These are phyloP conservation scores for Catostomus latipinnis DNA, from an alignment of 2,797 vertebrate genomes.

Conservation along the genomic window DNA sequence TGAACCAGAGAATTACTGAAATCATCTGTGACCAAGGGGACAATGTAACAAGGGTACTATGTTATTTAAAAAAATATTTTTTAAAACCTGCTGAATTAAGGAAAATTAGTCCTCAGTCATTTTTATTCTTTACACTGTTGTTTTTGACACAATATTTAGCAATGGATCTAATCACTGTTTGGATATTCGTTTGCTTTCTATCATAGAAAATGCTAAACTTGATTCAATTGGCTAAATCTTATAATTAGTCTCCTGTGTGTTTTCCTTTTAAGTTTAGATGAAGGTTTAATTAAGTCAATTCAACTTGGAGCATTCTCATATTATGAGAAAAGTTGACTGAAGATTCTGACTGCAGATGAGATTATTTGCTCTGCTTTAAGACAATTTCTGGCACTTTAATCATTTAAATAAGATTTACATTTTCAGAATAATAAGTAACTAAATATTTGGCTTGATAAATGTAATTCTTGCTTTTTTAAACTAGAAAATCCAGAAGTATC, in stretches of 20 bases:
- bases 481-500: neutral
- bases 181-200: conserved; percentile 50
- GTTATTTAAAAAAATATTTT: too few species aligned
- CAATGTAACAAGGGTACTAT: neutral
- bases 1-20: neutral
- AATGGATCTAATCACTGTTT: conserved; percentile 2
- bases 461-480: too few species aligned
- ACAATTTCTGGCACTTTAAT: conserved; percentile 2
- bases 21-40: neutral
- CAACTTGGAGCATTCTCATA: neutral
- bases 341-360: neutral
- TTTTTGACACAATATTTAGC: conserved; percentile 28
- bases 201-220: conserved; percentile 35
- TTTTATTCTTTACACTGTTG: neutral
- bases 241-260: conserved; percentile 30
- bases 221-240: neutral
- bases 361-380: neutral
- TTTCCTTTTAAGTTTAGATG: conserved; percentile 45
- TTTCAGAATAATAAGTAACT: neutral
- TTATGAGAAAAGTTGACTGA: neutral
- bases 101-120: too few species aligned
- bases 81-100: too few species aligned
- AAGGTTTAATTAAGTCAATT: conserved; percentile 11
- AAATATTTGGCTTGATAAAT: neutral
- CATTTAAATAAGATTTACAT: neutral